Evolutionary conservation across 2,113 vertebrate genomes (phyloP).

Genomic region (Microcebus griseorufus): DNA sequence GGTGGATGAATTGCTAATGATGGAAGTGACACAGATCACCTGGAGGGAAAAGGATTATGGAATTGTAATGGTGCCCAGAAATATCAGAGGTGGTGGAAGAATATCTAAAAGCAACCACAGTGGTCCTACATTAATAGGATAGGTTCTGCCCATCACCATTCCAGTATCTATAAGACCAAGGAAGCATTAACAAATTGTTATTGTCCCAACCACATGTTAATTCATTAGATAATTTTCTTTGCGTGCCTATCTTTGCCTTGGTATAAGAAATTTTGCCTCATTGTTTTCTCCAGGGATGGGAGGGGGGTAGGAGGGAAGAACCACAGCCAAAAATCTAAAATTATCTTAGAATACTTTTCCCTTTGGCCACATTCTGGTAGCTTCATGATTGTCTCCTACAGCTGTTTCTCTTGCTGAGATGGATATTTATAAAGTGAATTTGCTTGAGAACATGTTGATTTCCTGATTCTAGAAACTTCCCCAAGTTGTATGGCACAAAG

Average conservation of each 20-base stretch:
- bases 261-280: background rate
- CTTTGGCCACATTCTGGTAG: background rate
- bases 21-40: background rate
- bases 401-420: conserved; percentile 13
- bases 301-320: background rate
- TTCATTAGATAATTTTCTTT: background rate
- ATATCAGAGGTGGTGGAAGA: background rate
- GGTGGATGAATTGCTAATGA: background rate
- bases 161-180: background rate
- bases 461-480: background rate
- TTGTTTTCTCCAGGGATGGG: background rate
- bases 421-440: background rate
- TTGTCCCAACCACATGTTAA: background rate
- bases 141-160: background rate
- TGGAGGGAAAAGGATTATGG: background rate
- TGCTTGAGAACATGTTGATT: conserved; percentile 21
- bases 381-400: background rate
- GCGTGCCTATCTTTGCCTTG: background rate
- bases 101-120: background rate
- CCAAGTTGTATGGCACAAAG: background rate
- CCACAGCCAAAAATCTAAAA: background rate
- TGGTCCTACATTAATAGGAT: background rate
- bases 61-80: background rate
- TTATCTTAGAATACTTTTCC: background rate
- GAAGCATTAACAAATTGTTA: background rate